Conservation (phyloP, 2,888 invertebrate genomes). For the Antheraea assamensis region DNA sequence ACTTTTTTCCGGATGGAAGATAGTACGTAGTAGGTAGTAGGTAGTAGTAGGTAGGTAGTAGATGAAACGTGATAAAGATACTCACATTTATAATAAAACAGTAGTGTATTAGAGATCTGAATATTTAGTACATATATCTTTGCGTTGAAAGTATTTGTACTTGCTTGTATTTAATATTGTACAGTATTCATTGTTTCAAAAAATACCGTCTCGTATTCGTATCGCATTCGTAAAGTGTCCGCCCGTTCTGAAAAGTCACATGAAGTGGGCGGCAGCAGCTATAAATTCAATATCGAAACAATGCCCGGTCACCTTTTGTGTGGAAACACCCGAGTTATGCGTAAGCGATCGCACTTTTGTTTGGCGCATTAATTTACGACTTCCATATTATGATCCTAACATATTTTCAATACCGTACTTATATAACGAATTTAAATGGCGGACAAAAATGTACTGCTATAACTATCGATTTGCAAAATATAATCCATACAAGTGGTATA, state of each 20-base stretch:
- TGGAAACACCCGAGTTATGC: slow-evolving; percentile 59
- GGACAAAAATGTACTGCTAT: neutral
- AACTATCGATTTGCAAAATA: neutral
- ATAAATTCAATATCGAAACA: slow-evolving; percentile 64
- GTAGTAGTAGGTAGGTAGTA: too few relatives aligned
- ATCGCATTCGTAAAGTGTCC: slow-evolving; percentile 16
- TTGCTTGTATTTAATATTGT: too few relatives aligned
- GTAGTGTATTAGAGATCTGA: too few relatives aligned
- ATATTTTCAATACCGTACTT: neutral
- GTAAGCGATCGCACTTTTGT: slow-evolving; percentile 60
- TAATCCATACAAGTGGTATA: too few relatives aligned
- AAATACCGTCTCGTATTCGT: slow-evolving; percentile 21
- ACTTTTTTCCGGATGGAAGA: too few relatives aligned
- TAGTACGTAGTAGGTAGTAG: too few relatives aligned
- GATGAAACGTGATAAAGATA: too few relatives aligned
- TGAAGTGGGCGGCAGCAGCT: slow-evolving; percentile 34
- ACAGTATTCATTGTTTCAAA: neutral
- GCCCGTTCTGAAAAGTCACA: slow-evolving; percentile 16
- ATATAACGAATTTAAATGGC: neutral
- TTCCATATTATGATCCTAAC: slow-evolving; percentile 17
- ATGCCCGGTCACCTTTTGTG: slow-evolving; percentile 56
- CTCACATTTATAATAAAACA: too few relatives aligned
- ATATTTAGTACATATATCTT: too few relatives aligned
- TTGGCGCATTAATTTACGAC: slow-evolving; percentile 37
- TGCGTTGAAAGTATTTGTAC: too few relatives aligned